Evolutionary conservation across 2,888 invertebrate species (phyloP).

Genomic region (Phaedon cochleariae): DNA sequence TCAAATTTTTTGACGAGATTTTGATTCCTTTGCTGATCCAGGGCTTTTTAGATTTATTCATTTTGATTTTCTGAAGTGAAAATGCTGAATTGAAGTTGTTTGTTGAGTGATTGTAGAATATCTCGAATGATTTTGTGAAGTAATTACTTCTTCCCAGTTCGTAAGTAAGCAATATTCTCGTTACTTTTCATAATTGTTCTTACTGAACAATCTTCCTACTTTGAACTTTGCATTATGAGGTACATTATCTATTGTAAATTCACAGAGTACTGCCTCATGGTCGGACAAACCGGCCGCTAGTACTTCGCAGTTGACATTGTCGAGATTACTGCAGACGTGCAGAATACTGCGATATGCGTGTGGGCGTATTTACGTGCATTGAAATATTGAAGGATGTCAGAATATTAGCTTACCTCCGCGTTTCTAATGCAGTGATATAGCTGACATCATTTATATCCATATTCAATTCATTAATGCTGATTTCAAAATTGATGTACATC

Average conservation of each 20-base stretch:
- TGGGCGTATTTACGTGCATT: no score
- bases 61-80: background rate
- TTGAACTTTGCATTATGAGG: background rate
- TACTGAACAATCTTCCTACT: background rate
- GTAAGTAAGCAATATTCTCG: background rate
- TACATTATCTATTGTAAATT: background rate
- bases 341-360: no score
- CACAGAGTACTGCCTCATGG: no score
- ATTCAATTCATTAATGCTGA: no score
- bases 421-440: background rate
- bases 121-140: background rate
- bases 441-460: no score
- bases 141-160: no score
- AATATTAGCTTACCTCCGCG: background rate
- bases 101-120: background rate
- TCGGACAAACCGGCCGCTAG: no score
- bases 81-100: background rate
- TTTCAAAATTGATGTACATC: no score
- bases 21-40: constrained; percentile 6
- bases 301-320: no score
- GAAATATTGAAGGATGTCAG: background rate
- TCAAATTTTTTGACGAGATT: background rate
- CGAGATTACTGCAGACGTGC: background rate
- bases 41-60: background rate
- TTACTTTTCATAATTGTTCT: no score